phyloP scores from a whole-genome alignment of 2,113 vertebrate genomes.

The Elachura formosa region DNA sequence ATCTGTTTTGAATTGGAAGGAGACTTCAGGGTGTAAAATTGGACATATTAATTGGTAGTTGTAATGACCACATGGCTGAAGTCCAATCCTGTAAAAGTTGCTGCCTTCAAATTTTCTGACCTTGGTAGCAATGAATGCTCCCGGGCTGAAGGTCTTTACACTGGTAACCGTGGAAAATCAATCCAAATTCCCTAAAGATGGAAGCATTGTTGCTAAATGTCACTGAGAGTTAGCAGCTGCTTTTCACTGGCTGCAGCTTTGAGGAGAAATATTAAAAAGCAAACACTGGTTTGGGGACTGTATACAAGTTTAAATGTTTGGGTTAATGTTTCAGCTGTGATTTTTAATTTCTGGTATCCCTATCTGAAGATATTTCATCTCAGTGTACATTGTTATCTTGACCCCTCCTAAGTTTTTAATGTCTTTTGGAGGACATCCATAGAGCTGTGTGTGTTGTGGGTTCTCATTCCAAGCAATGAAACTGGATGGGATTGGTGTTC shows the following conservation, averaged over 20 bases:
- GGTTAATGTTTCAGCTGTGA: not conserved
- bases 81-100: constrained; percentile 14
- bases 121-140: constrained; percentile 1
- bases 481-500: rapidly evolving
- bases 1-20: constrained; percentile 5
- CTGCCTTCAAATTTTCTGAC: constrained; percentile 27
- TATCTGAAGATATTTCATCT: not conserved
- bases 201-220: constrained; percentile 4
- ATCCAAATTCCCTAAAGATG: constrained; percentile 45
- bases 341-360: not conserved
- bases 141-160: constrained; percentile 30
- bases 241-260: not conserved
- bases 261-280: not conserved
- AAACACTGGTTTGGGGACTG: not conserved
- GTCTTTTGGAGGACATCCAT: not conserved
- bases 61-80: not conserved
- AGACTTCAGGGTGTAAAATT: not conserved
- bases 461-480: not conserved
- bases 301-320: not conserved
- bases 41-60: not conserved
- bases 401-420: not conserved
- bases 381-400: not conserved
- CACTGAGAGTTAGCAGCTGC: not conserved
- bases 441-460: rapidly evolving
- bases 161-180: constrained; percentile 50